phyloP scores from a whole-genome alignment of 2,888 invertebrate species.

The Drosophila parthenogenetica region DNA sequence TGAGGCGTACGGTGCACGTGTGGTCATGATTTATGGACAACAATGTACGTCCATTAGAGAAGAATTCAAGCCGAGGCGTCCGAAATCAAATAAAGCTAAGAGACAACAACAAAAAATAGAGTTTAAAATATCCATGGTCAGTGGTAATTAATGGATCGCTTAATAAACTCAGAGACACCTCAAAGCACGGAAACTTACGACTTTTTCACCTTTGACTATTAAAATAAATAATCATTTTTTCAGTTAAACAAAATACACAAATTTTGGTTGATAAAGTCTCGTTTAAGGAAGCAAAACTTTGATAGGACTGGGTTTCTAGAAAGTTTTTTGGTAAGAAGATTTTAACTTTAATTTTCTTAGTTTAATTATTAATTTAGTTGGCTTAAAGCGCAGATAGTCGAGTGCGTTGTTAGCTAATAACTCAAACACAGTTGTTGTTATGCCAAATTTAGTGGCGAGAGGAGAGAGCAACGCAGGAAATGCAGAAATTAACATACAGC shows the following conservation, averaged over 20 bases:
- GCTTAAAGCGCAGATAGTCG: conserved; percentile 10
- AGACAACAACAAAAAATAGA: not conserved
- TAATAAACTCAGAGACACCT: conserved; percentile 44
- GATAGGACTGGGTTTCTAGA: no score
- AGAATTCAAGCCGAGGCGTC: conserved; percentile 67
- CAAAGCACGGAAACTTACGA: conserved; percentile 16
- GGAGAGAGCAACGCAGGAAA: not conserved
- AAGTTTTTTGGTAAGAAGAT: no score
- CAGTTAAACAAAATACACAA: not conserved
- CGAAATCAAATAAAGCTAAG: conserved; percentile 57
- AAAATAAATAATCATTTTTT: conserved; percentile 2
- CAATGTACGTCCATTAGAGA: conserved; percentile 78
- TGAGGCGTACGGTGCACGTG: conserved; percentile 46
- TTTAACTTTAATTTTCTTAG: no score
- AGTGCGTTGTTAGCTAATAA: conserved; percentile 53
- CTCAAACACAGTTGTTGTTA: conserved; percentile 57
- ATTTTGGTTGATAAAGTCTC: no score
- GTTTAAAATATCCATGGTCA: conserved; percentile 54
- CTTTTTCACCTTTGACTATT: conserved; percentile 3
- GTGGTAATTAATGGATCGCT: conserved; percentile 69
- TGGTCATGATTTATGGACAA: conserved; percentile 74
- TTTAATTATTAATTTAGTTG: conserved; percentile 18
- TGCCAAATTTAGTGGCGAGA: conserved; percentile 22
- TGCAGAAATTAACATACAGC: conserved; percentile 67
- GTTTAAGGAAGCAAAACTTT: not conserved